phyloP scores from a whole-genome alignment of 2,797 vertebrate genomes.

The Coreius guichenoti region DNA sequence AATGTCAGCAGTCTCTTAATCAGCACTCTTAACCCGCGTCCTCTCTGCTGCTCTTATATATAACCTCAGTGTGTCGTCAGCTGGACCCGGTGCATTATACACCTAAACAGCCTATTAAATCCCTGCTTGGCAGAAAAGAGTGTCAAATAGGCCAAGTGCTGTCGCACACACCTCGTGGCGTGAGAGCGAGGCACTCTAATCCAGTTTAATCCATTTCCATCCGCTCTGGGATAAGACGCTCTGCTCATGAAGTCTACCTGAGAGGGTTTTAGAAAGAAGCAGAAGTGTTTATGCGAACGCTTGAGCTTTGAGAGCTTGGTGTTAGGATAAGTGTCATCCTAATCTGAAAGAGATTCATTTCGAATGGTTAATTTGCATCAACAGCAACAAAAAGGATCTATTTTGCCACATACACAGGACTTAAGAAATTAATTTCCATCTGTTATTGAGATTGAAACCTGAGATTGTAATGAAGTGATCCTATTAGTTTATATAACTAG shows the following conservation, averaged over 20 bases:
- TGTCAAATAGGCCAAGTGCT: constrained; percentile 71
- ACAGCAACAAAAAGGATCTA: constrained; percentile 6
- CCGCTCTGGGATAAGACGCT: constrained; percentile 59
- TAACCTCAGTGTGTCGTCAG: constrained; percentile 66
- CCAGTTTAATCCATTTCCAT: constrained; percentile 62
- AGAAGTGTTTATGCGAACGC: constrained; percentile 50
- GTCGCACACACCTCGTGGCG: constrained; percentile 53
- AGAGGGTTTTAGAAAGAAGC: constrained; percentile 44
- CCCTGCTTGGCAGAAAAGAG: constrained; percentile 60
- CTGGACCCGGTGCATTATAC: constrained; percentile 68
- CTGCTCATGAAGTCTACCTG: constrained; percentile 61
- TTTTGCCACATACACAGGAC: background rate
- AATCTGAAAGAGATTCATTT: constrained; percentile 49
- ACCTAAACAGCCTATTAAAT: constrained; percentile 78
- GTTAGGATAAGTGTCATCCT: constrained; percentile 54
- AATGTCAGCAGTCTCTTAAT: constrained; percentile 76
- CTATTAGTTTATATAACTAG: background rate
- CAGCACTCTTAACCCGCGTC: constrained; percentile 67
- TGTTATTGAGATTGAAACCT: background rate
- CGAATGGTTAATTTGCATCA: constrained; percentile 45
- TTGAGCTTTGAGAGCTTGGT: constrained; percentile 28
- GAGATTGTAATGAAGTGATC: constrained; percentile 2
- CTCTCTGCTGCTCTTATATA: constrained; percentile 70
- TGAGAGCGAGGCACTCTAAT: constrained; percentile 57
- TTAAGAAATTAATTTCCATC: constrained; percentile 10